These are phyloP conservation scores for Orthonyx spaldingii DNA, from an alignment of 2,113 vertebrate genomes.

Conservation along the genomic window DNA sequence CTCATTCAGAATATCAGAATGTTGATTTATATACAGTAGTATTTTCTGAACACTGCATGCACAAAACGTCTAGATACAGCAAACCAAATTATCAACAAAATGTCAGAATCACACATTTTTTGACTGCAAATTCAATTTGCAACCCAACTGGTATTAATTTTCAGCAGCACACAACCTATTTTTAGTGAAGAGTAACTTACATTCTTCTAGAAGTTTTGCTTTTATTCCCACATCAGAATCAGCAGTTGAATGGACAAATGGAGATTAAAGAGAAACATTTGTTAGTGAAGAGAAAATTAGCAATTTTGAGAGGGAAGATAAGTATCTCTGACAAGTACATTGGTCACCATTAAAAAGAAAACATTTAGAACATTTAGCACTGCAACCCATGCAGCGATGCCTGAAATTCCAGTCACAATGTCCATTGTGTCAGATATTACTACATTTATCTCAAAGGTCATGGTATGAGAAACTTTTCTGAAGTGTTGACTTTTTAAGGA, in stretches of 20 bases:
- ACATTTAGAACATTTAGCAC: neutral
- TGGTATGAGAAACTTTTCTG: neutral
- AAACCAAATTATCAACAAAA: conserved; percentile 41
- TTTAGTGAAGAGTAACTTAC: conserved; percentile 83
- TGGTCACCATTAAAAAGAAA: conserved; percentile 36
- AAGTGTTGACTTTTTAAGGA: conserved; percentile 15
- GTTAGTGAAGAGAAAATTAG: conserved; percentile 76
- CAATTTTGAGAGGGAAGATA: conserved; percentile 36
- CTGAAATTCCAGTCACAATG: neutral
- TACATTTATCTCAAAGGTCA: neutral
- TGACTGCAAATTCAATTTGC: conserved; percentile 25
- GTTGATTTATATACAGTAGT: neutral
- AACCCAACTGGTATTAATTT: conserved; percentile 44
- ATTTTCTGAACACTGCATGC: conserved; percentile 66
- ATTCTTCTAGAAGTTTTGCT: conserved; percentile 93
- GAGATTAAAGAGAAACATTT: conserved; percentile 82
- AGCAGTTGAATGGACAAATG: conserved; percentile 80
- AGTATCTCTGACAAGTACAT: neutral
- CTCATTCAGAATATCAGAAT: neutral
- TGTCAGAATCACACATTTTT: conserved; percentile 50
- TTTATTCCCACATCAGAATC: conserved; percentile 82
- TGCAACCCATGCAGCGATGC: neutral
- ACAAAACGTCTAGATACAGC: conserved; percentile 49
- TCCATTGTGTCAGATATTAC: neutral
- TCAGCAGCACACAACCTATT: conserved; percentile 38